Base-by-base conservation (phyloP, 92 coral and sea anemone species). In the Epizoanthus illoricatus region DNA sequence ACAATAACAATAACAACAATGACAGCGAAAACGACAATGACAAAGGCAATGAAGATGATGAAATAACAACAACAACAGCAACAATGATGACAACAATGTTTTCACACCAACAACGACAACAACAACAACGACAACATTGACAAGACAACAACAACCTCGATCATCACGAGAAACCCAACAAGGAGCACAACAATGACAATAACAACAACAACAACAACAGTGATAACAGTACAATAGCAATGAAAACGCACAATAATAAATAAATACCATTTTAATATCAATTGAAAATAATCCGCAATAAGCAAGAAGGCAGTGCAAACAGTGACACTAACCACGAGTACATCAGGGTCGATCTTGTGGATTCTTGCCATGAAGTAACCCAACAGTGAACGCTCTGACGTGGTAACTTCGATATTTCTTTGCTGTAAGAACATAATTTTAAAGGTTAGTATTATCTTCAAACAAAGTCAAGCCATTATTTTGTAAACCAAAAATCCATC, bases 311-410 rank as follows among this genome's bases (percentile, higher is more conserved):
- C 20, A 23, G 19, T 43, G 16, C 5, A 12, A 58, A 3, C 43
- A 6, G 15, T 19, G 62, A 10, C 39, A 86, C 98, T 75, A 84
- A 96, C 99, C 97, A 96, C 99, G 10, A 96, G 61, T 2, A 96
- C 97, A 80, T 96, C 99, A 5, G 99, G 99, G 42, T 96, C 99
- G 47, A 93, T 90, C 68, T 91, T 93, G 81, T 93, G 98, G 42
- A 96, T 87, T 92, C 90, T 96, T n/a, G 99, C 98, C 88, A 96
- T 87, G 79, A 96, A 81, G 69, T 89, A 91, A 5, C 98, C 99
- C 10, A 96, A 85, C 45, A 96, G 87, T 4, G 99, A 89, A 28
- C 99, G 85, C 79, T 96, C 99, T 19, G 99, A 89, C 13, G 92
- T 80, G 55, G 94, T 91, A 41, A 96, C 91, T 71, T 96, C 99